These are phyloP conservation scores for Philereme transversata DNA, from an alignment of 2,888 invertebrate species.

Conservation along the genomic window DNA sequence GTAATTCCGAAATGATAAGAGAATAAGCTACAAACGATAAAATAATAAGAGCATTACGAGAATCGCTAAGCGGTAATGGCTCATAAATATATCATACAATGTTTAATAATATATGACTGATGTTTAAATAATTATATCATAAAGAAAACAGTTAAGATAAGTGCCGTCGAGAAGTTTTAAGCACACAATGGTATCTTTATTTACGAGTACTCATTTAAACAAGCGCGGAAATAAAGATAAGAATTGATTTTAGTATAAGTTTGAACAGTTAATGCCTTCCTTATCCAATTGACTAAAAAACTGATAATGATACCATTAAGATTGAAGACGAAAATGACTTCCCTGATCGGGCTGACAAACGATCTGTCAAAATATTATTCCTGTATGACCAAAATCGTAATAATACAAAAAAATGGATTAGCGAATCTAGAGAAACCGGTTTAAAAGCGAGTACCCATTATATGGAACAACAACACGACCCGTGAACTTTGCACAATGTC, in stretches of 20 bases:
- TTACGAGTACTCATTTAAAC: conserved; percentile 12
- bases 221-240: conserved; percentile 31
- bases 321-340: conserved; percentile 2
- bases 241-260: conserved; percentile 14
- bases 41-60: conserved; percentile 6
- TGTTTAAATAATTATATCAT: conserved; percentile 49
- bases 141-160: conserved; percentile 47
- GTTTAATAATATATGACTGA: conserved; percentile 41
- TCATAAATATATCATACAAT: conserved; percentile 38
- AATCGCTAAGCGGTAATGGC: conserved; percentile 31
- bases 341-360: conserved; percentile 3
- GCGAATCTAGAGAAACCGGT: conserved; percentile 9
- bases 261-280: conserved; percentile 18
- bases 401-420: neutral
- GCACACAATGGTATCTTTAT: conserved; percentile 22
- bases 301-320: neutral
- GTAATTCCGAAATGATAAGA: neutral
- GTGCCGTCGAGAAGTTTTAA: conserved; percentile 26
- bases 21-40: conserved; percentile 8
- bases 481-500: conserved; percentile 51
- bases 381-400: no score
- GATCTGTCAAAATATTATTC: neutral
- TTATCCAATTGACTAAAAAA: conserved; percentile 1
- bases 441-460: conserved; percentile 29
- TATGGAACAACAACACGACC: conserved; percentile 36